Percentiles rank a stretch among this genome's conserved stretches.
Conservation (phyloP, 2,797 vertebrate species). For the Cryptoprocta ferox region DNA sequence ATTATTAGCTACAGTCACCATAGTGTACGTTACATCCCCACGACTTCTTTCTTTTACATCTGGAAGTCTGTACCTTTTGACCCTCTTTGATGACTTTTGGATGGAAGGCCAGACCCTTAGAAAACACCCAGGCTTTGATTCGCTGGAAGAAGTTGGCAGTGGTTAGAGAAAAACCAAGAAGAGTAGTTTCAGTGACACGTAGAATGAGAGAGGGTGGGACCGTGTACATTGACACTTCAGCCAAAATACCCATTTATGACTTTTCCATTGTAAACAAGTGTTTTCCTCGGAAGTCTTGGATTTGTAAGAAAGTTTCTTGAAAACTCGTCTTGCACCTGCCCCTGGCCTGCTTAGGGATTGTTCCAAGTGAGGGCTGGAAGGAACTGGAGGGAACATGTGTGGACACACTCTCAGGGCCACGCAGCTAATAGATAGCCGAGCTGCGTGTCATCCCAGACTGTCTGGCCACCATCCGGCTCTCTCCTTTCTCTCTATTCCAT, state of each 20-base stretch:
- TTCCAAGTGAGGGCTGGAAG: background rate
- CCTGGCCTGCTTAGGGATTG: background rate
- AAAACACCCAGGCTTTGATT: background rate
- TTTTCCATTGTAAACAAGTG: slow-evolving; percentile 42
- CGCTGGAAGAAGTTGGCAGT: background rate
- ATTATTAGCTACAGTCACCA: background rate
- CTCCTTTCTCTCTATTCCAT: background rate
- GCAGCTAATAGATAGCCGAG: background rate
- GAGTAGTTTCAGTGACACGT: background rate
- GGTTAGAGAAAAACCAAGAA: background rate
- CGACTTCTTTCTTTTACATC: background rate
- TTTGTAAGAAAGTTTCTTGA: background rate
- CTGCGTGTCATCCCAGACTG: background rate
- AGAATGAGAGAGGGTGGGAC: background rate
- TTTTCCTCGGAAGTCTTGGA: background rate
- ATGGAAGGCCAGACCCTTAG: background rate
- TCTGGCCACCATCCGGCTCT: background rate
- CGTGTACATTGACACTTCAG: background rate
- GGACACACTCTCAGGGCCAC: background rate
- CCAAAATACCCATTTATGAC: background rate
- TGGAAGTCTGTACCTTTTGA: background rate
- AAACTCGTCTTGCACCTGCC: background rate
- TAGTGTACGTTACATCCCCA: background rate
- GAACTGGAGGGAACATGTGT: background rate
- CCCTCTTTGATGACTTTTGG: background rate